Evolutionary conservation across 2,797 vertebrate genomes (phyloP), one percentile per base, ranked within the genome.

Genomic region (Oryzias sinensis): DNA sequence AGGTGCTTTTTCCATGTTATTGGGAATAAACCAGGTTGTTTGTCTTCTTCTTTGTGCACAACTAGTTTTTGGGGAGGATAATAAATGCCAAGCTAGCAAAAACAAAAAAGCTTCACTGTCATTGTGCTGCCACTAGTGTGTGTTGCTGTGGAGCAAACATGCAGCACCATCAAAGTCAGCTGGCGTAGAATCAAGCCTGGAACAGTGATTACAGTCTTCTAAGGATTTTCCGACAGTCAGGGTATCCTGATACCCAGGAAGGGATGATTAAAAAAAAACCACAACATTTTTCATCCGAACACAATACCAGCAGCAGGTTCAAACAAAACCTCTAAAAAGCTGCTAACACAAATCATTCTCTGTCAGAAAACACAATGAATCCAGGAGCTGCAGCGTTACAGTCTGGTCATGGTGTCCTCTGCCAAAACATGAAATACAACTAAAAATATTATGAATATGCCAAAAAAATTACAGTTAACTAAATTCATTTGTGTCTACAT

Each of bases 221-320:
- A 58, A 14, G 40, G 1, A 22, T 65, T 76, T 71, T 65, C 56
- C 62, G 62, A 29, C 46, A 68, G 43, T 81, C 70, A 81, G 68
- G 77, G 67, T 1, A 3, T 62, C 42, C 6, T 53, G 63, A 46
- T 56, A 20, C 43, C 9, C 54, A 59, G 62, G 33, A 46, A 49
- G 70, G 49, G 14, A 15, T n/a, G 11, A 68, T 45, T 41, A 14
- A 40, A 43, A 25, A 46, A 53, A 66, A 56, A 8, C 45, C 22
- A 25, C 14, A 58, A 53, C 60, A 43, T 40, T 18, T 43, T 42
- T 49, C 1, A 5, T 55, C 49, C 43, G 37, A 50, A 46, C 51
- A 16, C 24, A 27, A 14, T 56, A 6, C 14, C 48, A 67, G 56
- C 57, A 64, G 22, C 6, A 52, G 29, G n/a, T 41, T 16, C 48